Percentiles rank a stretch among this genome's conserved stretches.
Conservation (phyloP, 2,888 invertebrate genomes). For the Cacoxenus indagator region DNA sequence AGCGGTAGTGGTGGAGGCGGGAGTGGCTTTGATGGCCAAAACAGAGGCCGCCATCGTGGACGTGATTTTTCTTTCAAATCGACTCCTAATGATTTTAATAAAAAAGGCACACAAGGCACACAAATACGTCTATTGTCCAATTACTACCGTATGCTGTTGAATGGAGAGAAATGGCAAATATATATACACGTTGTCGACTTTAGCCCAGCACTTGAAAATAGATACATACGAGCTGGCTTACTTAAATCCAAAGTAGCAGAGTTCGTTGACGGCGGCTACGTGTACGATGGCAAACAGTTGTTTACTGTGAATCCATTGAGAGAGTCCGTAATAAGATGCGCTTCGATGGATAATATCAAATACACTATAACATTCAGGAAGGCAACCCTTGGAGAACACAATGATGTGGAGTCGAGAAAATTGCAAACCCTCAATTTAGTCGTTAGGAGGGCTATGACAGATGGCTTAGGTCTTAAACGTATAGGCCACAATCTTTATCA, state of each 20-base stretch:
- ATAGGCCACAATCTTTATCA: too few species aligned
- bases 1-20: neutral
- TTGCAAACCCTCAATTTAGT: too few species aligned
- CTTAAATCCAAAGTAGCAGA: slow-evolving; percentile 55
- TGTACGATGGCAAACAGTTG: slow-evolving; percentile 83
- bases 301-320: slow-evolving; percentile 79
- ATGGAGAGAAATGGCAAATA: too few species aligned
- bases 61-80: too few species aligned
- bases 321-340: too few species aligned
- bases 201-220: slow-evolving; percentile 79
- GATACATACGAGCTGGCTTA: slow-evolving; percentile 75
- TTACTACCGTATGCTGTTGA: slow-evolving; percentile 76
- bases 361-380: too few species aligned
- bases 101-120: slow-evolving; percentile 73
- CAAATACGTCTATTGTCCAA: slow-evolving; percentile 75
- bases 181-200: too few species aligned
- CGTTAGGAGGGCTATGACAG: too few species aligned
- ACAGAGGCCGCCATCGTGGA: neutral
- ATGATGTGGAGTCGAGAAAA: too few species aligned
- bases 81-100: slow-evolving; percentile 40
- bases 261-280: slow-evolving; percentile 73
- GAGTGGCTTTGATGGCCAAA: neutral
- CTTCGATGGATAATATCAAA: too few species aligned
- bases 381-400: too few species aligned
- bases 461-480: too few species aligned